Conservation (phyloP, 1,140 invertebrate species). For the Bombus confusus region DNA sequence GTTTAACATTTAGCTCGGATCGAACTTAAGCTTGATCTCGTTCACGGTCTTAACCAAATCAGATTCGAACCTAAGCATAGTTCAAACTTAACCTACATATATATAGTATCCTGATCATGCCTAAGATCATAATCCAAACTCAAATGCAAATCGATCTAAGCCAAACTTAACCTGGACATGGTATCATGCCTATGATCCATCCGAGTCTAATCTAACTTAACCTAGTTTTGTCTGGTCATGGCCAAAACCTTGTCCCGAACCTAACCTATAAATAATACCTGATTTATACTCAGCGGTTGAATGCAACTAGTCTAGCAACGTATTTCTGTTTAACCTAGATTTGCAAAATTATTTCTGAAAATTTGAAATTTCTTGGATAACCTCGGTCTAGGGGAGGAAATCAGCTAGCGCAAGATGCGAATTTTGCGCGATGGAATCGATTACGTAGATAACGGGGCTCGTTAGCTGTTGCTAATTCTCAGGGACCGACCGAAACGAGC, state of each 20-base stretch:
- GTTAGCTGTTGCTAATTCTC: conserved; percentile 57
- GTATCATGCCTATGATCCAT: too few relatives aligned
- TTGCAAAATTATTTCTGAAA: background rate
- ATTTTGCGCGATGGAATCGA: background rate
- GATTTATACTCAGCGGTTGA: too few relatives aligned
- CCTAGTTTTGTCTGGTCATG: too few relatives aligned
- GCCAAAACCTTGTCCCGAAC: too few relatives aligned
- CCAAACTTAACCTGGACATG: background rate
- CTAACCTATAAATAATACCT: too few relatives aligned
- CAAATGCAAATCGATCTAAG: background rate
- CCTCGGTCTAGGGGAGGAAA: too few relatives aligned
- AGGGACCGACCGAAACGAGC: conserved; percentile 30
- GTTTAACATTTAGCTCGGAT: too few relatives aligned
- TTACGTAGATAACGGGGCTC: conserved; percentile 3
- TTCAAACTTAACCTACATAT: background rate
- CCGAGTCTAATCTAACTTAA: too few relatives aligned
- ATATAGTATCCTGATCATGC: background rate
- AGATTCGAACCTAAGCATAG: background rate
- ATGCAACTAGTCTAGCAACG: too few relatives aligned
- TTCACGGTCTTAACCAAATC: too few relatives aligned
- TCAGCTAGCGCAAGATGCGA: background rate
- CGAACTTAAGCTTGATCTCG: too few relatives aligned
- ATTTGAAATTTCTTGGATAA: background rate
- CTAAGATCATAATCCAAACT: background rate
- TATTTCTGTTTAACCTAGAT: too few relatives aligned